These are phyloP conservation scores for Lasioglossum morio DNA, from an alignment of 2,888 invertebrate species.

Conservation along the genomic window DNA sequence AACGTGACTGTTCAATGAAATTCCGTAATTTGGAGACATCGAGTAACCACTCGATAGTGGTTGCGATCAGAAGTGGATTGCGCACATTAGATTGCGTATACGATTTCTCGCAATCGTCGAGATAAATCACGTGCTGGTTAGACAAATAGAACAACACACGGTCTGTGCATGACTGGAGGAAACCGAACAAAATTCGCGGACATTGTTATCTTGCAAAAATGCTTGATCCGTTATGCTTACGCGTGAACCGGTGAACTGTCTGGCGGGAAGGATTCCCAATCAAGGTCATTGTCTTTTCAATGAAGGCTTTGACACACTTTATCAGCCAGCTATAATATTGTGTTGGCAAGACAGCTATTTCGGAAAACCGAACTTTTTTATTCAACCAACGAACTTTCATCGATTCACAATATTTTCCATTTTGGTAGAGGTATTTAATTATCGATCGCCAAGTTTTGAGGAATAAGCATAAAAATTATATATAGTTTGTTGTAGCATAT, in stretches of 20 bases:
- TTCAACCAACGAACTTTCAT: too few relatives aligned
- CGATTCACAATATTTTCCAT: too few relatives aligned
- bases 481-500: too few relatives aligned
- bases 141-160: neutral
- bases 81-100: neutral
- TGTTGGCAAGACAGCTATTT: too few relatives aligned
- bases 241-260: neutral
- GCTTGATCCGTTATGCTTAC: neutral
- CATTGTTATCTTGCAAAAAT: neutral
- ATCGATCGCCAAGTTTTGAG: too few relatives aligned
- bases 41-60: too few relatives aligned
- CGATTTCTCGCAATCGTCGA: neutral
- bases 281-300: neutral
- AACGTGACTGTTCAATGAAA: neutral
- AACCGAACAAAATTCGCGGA: neutral
- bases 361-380: too few relatives aligned
- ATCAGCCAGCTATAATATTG: too few relatives aligned
- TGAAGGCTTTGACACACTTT: neutral
- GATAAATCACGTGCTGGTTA: neutral
- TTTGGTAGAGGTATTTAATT: too few relatives aligned
- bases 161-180: neutral
- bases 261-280: neutral
- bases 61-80: neutral
- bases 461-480: too few relatives aligned
- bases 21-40: slow-evolving; percentile 7